Evolutionary conservation across 2,888 invertebrate species (phyloP), one percentile per base, ranked within the genome.

Genomic region (Pseudococcus longispinus): DNA sequence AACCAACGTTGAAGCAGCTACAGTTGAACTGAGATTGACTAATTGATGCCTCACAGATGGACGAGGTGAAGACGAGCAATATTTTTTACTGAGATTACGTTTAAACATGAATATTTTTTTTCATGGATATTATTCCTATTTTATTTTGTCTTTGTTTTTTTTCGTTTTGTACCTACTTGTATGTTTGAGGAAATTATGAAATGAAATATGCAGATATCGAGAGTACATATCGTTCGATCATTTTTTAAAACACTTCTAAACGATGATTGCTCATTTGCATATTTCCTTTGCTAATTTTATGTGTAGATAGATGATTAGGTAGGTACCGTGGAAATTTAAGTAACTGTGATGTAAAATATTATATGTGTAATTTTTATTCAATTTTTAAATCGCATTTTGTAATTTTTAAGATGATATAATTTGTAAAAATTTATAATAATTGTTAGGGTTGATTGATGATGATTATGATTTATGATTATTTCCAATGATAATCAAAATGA

Each of bases 1-100:
- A 44, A 88, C 88, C 11, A 88, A 86, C 46, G 88, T 88, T 80
- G 88, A 89, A 83, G 88, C 87, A 37, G 86, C 88, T 23, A 89
- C 88, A 13, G 87, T 88, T 44, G 55, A 85, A 8, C 85, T 88
- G 9, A 51, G 23, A 20, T 44, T 77, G 11, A 80, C 42, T 11
- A 80, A 42, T 23, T 60, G 60, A 60, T 60, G 11, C 4, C 15
- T 74, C 5, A 70, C 6, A 60, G 20, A n/a, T 26, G 26, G 6
- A 26, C 13, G 26, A 3, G 26, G n/a, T 3, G 60, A 60, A n/a
- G 18, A 26, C 23, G 29, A 26, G 70, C 18, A 13, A 9, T 60
- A 60, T 23, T 60, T 60, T 60, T 60, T 23, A 9, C 9, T 60
- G 55, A n/a, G 55, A 46, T 51, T 18, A 11, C 13, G 18, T 51